Base-by-base conservation (phyloP, 2,888 invertebrate genomes). In the Hedya salicella region DNA sequence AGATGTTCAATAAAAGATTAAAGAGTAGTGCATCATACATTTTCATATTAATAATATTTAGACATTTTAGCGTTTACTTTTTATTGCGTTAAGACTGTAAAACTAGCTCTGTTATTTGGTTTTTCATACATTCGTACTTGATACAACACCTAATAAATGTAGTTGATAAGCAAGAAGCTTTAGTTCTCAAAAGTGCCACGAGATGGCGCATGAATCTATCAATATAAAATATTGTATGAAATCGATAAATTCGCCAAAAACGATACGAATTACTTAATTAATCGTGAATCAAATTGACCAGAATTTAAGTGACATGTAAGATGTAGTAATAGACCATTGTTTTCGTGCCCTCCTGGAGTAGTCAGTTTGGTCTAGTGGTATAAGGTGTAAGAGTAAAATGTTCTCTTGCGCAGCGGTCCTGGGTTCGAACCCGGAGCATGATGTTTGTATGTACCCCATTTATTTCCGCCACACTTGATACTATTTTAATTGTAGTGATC, bases 401-500 rank as follows among this genome's bases (percentile, higher is more conserved):
- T 25, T 3, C 30, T 21, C 11, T 30, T 17, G 68, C 25, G 49
- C 4, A 2, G 1, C 42, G 70, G 78, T 74, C 71, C 68, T 46
- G 49, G 77, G 89, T 88, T 91, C 90, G 73, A 86, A 69, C 75
- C 89, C 74, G 50, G 25, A 36, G 25, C 49, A 25, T 19, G 44
- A 3, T 1, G 16, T 50, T 59, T 40, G 8, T 32, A 14, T 42
- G 69, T 62, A 71, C 89, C 91, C 91, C 91, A 83, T 88, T 86
- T 86, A 73, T 83, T 82, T n/a, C 83, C 81, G 92, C 92, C 92
- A 92, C 90, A 86, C 92, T 89, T 82, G 89, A 81, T 81, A 76
- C 88, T 88, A 87, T 85, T 40, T 49, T 9, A 86, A 85, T 86
- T 83, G 88, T 88, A 88, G 89, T 79, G 59, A 74, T 83, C 82